Percentiles rank a stretch among this genome's conserved stretches.
phyloP scores from a whole-genome alignment of 2,888 invertebrate genomes.

The Dione vanillae region DNA sequence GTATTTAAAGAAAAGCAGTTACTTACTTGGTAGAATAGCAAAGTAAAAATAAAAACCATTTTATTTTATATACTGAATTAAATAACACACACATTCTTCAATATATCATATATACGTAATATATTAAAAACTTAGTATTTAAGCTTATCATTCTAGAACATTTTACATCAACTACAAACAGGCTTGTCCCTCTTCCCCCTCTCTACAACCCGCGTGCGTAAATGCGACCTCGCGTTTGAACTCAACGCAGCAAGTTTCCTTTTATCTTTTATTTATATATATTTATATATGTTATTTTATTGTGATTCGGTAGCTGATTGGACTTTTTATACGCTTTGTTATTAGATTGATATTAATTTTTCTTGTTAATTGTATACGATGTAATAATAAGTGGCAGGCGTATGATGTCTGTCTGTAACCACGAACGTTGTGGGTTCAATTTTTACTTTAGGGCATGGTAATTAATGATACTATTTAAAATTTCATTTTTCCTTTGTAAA shows the following conservation, averaged over 20 bases:
- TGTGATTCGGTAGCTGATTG: constrained; percentile 52
- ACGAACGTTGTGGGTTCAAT: too few species aligned
- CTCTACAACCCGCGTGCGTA: constrained; percentile 76
- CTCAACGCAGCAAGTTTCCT: constrained; percentile 62
- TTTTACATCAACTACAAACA: constrained; percentile 50
- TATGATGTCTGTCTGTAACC: too few species aligned
- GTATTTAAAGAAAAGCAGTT: too few species aligned
- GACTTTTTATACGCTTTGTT: constrained; percentile 26
- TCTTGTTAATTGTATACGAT: constrained; percentile 19
- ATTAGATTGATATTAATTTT: constrained; percentile 7
- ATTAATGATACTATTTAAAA: too few species aligned
- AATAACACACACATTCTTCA: too few species aligned
- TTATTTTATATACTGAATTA: too few species aligned
- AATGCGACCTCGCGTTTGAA: constrained; percentile 79
- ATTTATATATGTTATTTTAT: constrained; percentile 42
- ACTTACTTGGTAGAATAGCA: too few species aligned
- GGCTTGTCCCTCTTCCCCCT: constrained; percentile 54
- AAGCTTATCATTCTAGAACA: constrained; percentile 30
- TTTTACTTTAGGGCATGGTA: too few species aligned
- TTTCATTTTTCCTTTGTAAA: too few species aligned
- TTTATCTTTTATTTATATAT: constrained; percentile 52
- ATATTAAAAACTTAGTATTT: constrained; percentile 5
- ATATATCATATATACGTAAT: too few species aligned
- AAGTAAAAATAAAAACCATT: too few species aligned
- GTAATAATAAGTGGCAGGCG: too few species aligned